These are phyloP conservation scores for Todiramphus saurophagus DNA, from an alignment of 2,113 vertebrate species.

Conservation along the genomic window DNA sequence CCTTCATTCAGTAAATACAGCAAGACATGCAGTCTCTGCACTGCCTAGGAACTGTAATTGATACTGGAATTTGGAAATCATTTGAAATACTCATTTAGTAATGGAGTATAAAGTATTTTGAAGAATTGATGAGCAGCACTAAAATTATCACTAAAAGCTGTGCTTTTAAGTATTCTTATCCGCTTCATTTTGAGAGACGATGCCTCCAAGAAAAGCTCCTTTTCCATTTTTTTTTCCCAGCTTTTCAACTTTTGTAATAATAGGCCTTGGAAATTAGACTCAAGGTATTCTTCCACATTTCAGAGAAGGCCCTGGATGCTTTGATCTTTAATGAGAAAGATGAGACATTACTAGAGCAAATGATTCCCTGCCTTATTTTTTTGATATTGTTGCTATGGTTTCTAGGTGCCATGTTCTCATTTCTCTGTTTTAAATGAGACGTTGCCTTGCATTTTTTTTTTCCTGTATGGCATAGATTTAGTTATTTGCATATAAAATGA, in stretches of 20 bases:
- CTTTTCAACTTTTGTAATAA: not conserved
- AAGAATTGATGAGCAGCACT: not conserved
- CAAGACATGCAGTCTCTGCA: not conserved
- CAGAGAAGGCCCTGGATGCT: not conserved
- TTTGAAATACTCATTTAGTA: not conserved
- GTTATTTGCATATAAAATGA: constrained; percentile 70
- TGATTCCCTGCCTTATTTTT: not conserved
- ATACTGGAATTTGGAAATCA: not conserved
- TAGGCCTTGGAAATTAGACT: not conserved
- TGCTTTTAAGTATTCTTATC: not conserved
- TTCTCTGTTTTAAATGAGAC: not conserved
- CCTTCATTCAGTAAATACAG: not conserved
- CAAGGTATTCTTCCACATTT: not conserved
- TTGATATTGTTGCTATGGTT: not conserved
- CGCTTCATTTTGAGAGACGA: not conserved
- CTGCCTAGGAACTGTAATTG: not conserved
- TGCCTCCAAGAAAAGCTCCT: not conserved
- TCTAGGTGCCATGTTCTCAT: not conserved
- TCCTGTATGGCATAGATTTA: not conserved
- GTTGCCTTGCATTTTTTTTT: not conserved
- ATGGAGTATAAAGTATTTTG: not conserved
- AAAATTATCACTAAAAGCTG: not conserved
- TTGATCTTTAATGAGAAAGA: constrained; percentile 1
- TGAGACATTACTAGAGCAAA: not conserved
- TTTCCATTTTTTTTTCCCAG: not conserved